Evolutionary conservation across 2,113 vertebrate species (phyloP).

Genomic region (Martes martes): DNA sequence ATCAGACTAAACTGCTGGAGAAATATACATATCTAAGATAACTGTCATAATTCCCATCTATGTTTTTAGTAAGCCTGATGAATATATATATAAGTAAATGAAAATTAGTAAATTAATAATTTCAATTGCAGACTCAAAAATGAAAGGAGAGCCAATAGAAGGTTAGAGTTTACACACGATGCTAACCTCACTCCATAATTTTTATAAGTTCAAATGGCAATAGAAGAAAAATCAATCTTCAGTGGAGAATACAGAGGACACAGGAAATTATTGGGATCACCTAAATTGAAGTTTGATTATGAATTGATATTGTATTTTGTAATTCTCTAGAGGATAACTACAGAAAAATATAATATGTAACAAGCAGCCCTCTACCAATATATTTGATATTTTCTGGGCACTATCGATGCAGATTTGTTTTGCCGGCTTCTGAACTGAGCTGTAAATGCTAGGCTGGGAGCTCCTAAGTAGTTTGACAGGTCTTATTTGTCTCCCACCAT

Average conservation of each 20-base stretch:
- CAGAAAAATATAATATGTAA: not conserved
- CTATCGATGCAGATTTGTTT: not conserved
- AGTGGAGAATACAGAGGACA: not conserved
- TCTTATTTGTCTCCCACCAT: not conserved
- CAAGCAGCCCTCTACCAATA: not conserved
- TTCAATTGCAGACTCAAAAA: not conserved
- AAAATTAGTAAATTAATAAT: not conserved
- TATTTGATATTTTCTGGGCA: not conserved
- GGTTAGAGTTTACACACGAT: not conserved
- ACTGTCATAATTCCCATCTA: not conserved
- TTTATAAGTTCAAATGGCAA: not conserved
- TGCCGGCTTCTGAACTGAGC: not conserved
- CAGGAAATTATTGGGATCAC: not conserved
- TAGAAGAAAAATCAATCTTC: not conserved
- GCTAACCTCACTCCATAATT: not conserved
- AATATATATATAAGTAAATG: not conserved
- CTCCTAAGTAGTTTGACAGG: not conserved
- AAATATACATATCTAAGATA: not conserved
- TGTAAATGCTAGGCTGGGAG: not conserved
- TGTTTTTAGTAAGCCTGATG: not conserved
- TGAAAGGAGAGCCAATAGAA: not conserved
- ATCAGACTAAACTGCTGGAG: not conserved
- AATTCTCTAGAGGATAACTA: not conserved
- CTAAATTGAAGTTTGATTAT: not conserved
- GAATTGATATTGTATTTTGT: not conserved